A percentile compares a stretch with the other conserved stretches of the same genome.
Conservation (phyloP, 2,797 vertebrate species). For the Macroramphosus scolopax region DNA sequence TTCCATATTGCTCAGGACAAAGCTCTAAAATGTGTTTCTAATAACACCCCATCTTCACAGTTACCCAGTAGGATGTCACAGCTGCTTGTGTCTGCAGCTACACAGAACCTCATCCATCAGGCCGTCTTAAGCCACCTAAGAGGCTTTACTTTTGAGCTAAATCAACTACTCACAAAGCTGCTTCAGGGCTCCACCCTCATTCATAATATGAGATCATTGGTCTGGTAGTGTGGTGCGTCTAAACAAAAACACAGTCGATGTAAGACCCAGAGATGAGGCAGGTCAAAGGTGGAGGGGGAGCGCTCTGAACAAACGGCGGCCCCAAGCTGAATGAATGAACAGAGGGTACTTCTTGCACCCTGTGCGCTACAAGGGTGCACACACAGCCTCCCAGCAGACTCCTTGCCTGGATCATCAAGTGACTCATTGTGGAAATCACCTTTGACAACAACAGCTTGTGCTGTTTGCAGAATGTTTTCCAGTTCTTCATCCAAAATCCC, state of each 20-base stretch:
- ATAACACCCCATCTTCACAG: not conserved
- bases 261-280: too few relatives aligned
- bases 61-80: slow-evolving; percentile 11
- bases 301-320: slow-evolving; percentile 6
- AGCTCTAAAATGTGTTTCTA: not conserved
- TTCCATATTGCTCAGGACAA: too few relatives aligned
- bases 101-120: slow-evolving; percentile 31
- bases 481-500: slow-evolving; percentile 77
- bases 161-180: slow-evolving; percentile 67
- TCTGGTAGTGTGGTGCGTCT: slow-evolving; percentile 5
- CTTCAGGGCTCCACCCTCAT: slow-evolving; percentile 31
- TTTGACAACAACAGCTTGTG: slow-evolving; percentile 76
- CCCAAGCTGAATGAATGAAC: slow-evolving; percentile 65
- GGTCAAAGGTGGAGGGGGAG: slow-evolving; percentile 20
- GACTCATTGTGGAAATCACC: slow-evolving; percentile 74
- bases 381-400: slow-evolving; percentile 54
- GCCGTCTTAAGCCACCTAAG: slow-evolving; percentile 63
- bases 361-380: slow-evolving; percentile 49
- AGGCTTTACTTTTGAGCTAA: slow-evolving; percentile 69
- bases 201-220: slow-evolving; percentile 43
- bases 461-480: slow-evolving; percentile 80
- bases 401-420: slow-evolving; percentile 69
- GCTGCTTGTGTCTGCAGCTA: slow-evolving; percentile 22
- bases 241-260: not conserved
- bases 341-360: slow-evolving; percentile 56